Evolutionary conservation across 2,888 invertebrate genomes (phyloP).

Genomic region (Cerastoderma edule): DNA sequence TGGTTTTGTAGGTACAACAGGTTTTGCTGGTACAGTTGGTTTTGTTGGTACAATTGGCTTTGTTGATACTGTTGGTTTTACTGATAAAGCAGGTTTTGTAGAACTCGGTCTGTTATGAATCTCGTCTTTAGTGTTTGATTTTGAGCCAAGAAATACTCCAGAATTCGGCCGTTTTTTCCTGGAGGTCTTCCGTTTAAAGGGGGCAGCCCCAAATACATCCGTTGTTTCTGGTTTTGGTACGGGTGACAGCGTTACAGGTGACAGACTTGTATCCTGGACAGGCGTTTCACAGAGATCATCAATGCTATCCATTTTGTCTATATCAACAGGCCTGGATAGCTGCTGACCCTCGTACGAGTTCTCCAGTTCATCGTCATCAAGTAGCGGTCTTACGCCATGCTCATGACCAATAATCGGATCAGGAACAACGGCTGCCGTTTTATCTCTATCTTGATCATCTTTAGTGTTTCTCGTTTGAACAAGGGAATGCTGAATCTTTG

Average conservation of each 20-base stretch:
- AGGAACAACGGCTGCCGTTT: conserved; percentile 43
- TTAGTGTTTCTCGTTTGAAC: conserved; percentile 26
- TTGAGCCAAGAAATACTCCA: conserved; percentile 39
- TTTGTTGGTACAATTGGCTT: conserved; percentile 27
- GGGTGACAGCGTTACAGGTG: conserved; percentile 45
- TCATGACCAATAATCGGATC: conserved; percentile 88
- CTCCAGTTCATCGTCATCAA: conserved; percentile 90
- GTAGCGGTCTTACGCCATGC: conserved; percentile 90
- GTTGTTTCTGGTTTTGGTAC: conserved; percentile 49
- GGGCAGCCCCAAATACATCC: conserved; percentile 82
- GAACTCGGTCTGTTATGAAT: conserved; percentile 50
- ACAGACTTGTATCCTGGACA: conserved; percentile 14
- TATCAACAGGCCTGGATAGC: neutral
- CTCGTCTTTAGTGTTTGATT: conserved; percentile 20
- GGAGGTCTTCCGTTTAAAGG: conserved; percentile 76
- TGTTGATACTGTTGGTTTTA: conserved; percentile 37
- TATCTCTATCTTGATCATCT: conserved; percentile 40
- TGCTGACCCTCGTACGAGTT: conserved; percentile 70
- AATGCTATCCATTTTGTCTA: neutral
- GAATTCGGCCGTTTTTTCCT: conserved; percentile 66
- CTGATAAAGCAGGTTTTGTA: neutral
- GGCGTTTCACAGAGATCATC: conserved; percentile 36
- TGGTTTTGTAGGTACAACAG: conserved; percentile 43
- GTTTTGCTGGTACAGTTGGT: neutral
- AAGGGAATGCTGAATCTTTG: conserved; percentile 44